These are phyloP conservation scores for Drosophila quadrilineata DNA, from an alignment of 1,140 invertebrate genomes.

Conservation along the genomic window DNA sequence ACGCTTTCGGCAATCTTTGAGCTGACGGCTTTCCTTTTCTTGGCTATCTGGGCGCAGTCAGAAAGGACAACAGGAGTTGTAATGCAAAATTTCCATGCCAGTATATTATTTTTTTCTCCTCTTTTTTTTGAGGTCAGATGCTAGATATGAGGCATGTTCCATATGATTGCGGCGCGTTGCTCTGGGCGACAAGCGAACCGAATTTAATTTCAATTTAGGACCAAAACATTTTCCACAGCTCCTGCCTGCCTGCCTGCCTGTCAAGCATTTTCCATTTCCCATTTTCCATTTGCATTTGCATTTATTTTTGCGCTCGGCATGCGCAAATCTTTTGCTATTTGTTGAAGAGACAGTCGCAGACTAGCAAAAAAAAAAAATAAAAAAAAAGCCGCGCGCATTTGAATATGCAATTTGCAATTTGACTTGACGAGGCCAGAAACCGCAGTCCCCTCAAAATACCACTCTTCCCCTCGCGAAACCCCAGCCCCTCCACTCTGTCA, in stretches of 20 bases:
- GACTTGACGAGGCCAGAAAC: conserved; percentile 70
- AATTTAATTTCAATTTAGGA: conserved; percentile 73
- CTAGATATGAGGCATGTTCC: conserved; percentile 60
- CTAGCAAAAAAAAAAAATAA: too few species aligned
- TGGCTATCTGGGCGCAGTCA: conserved; percentile 35
- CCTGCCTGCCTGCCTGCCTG: conserved; percentile 41
- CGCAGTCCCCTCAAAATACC: too few species aligned
- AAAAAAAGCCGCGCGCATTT: conserved; percentile 75
- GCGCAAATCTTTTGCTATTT: conserved; percentile 77
- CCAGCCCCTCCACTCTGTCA: not conserved
- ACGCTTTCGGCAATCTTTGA: conserved; percentile 20
- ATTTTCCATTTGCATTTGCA: conserved; percentile 52
- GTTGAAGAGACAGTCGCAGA: conserved; percentile 71
- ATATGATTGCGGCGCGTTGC: conserved; percentile 52
- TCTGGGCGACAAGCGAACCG: not conserved
- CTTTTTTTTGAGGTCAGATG: conserved; percentile 66
- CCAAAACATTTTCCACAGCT: conserved; percentile 68
- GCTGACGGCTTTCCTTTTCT: conserved; percentile 24
- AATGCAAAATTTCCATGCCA: conserved; percentile 18
- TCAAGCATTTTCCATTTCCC: conserved; percentile 44
- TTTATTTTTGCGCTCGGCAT: conserved; percentile 73
- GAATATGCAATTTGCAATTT: conserved; percentile 79
- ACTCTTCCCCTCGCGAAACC: too few species aligned
- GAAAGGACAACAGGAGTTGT: not conserved
- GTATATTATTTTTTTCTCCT: too few species aligned